Evolutionary conservation across 2,113 vertebrate species (phyloP), one percentile per base, ranked within the genome.

Genomic region (Lepisosteus osseus): DNA sequence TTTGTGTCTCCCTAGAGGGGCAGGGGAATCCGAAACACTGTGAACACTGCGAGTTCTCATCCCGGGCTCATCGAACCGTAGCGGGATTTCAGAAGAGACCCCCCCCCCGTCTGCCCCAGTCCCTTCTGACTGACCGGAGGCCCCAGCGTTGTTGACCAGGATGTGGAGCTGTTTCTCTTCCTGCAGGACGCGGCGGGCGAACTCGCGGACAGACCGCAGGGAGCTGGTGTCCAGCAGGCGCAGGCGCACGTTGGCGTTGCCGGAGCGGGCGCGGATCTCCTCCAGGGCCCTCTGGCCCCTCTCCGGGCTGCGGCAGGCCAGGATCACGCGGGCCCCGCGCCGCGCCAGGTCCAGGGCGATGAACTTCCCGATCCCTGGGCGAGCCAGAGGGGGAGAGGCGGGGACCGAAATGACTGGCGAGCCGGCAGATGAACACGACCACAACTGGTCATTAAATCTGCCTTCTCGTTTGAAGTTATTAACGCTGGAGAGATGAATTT

Each of bases 71-170:
- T 29, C 29, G 29, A 1, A 1, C 29, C 29, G 29, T 29, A 29
- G 29, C 29, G 29, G 29, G 29, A 29, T 29, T 29, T 29, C 29
- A 29, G 29, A 29, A 29, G 29, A 29, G 29, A 29, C 29, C 29
- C 3, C 56, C 56, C 11, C 7, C 3, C 56, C 56, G 47, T 5
- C 14, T 8, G 3, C 72, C 9, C 45, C 0, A 0, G 9, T 9
- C 0, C 0, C 0, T 3, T 2, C 56, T 5, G 2, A 69, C 70
- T 0, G 76, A 96, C 94, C 95, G 63, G 88, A 85, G 9, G 80
- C 68, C 0, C 72, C 95, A 0, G 95, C 95, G 0, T 96, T 97
- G 81, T 96, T 97, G 7, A 96, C 86, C 4, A 97, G 88, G 64
- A 97, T 91, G 4, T 97, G 88, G 17, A 96, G 87, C 1, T 84